Evolutionary conservation across 2,797 vertebrate species (phyloP), one percentile per base, ranked within the genome.

Genomic region (Danio choprae): DNA sequence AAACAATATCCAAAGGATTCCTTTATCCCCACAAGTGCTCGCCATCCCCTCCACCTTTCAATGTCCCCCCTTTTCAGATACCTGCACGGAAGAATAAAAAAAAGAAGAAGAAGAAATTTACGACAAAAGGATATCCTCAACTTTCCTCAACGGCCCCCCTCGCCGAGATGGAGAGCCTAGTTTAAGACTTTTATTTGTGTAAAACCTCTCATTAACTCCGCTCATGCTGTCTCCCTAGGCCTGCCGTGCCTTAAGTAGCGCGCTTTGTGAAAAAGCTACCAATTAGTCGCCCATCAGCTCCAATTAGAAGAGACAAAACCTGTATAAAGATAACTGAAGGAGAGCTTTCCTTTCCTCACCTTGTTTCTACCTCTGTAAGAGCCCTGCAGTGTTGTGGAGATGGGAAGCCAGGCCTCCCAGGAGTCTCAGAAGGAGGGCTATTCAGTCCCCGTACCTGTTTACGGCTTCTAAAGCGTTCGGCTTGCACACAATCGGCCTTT

Each of bases 261-360:
- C 91, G 91, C 91, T 94, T 94, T 91, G 93, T 93, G 93, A 95
- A 93, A 88, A 96, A 95, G 94, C 94, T 93, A 95, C 95, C 96
- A 99, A 98, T 99, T 98, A 99, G 96, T 96, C 94, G 94, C 96
- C 98, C 96, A 98, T 99, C 98, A 98, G 95, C 95, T 97, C 95
- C 97, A 98, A 99, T 99, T 98, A 98, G 96, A 90, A 94, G 93
- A 97, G 96, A 99, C 97, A 99, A 98, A 98, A 91, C 93, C 94
- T 87, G 95, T 94, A 95, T 96, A 97, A 96, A 97, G 97, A 98
- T 98, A 99, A 97, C 95, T 96, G 92, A 89, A 93, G 96, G 95
- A 95, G 87, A 90, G 58, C 60, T 64, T 53, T 62, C 53, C 58
- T 43, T 68, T 68, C 43, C 41, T 77, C 70, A 60, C 71, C 76